A percentile compares a stretch with the other conserved stretches of the same genome.
Evolutionary conservation across 1,140 invertebrate species (phyloP).

Genomic region (Drosophila grimshawi): DNA sequence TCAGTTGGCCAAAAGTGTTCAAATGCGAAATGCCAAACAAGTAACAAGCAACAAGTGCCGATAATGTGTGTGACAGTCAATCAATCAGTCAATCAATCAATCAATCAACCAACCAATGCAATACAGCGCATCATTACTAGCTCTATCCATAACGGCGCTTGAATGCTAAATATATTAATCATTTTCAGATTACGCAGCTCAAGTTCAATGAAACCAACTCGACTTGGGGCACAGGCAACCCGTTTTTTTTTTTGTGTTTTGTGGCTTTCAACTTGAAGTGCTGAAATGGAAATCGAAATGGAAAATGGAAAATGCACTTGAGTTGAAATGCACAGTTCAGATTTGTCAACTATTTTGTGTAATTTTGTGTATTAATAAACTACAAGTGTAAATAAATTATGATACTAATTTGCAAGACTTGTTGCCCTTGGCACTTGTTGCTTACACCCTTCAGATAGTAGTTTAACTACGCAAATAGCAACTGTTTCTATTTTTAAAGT

Average conservation of each 20-base stretch:
- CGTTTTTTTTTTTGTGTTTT: constrained; percentile 27
- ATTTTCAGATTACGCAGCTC: constrained; percentile 11
- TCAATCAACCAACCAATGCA: constrained; percentile 21
- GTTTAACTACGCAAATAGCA: constrained; percentile 24
- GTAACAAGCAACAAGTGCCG: constrained; percentile 31
- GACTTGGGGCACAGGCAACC: neutral
- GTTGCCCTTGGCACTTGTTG: too few relatives aligned
- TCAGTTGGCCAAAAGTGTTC: neutral
- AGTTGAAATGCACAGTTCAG: constrained; percentile 1
- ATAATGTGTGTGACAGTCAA: constrained; percentile 45
- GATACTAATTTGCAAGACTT: too few relatives aligned
- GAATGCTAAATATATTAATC: constrained; percentile 6
- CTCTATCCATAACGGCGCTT: constrained; percentile 14
- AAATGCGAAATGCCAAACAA: constrained; percentile 11
- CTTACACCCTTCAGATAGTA: constrained; percentile 11
- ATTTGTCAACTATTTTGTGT: neutral
- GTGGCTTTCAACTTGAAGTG: constrained; percentile 49
- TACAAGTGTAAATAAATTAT: too few relatives aligned
- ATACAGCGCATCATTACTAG: constrained; percentile 23
- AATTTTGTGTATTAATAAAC: neutral
- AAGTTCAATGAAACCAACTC: constrained; percentile 44
- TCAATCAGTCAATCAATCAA: constrained; percentile 20
- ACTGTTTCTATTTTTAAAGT: constrained; percentile 19
- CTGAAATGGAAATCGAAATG: constrained; percentile 48
- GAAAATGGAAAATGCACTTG: constrained; percentile 51